Evolutionary conservation across 2,797 vertebrate genomes (phyloP).

Genomic region (Myripristis jacobus): DNA sequence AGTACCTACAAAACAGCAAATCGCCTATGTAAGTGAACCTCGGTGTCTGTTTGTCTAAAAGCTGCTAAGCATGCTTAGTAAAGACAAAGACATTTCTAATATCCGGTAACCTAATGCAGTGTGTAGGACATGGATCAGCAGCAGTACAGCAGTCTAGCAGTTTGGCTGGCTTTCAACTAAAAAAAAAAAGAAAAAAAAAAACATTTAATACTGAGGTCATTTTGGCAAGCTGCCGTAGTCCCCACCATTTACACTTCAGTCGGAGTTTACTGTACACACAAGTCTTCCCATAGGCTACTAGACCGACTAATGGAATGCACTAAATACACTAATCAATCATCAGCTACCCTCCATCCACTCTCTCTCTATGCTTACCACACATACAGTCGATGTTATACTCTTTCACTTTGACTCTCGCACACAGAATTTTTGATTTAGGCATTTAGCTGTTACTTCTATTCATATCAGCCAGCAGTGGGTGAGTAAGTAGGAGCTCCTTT

Average conservation of each 20-base stretch:
- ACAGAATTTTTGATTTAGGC: slow-evolving; percentile 28
- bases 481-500: slow-evolving; percentile 68
- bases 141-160: slow-evolving; percentile 23
- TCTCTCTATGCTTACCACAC: slow-evolving; percentile 29
- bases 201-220: slow-evolving; percentile 62
- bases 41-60: slow-evolving; percentile 51
- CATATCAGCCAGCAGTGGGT: slow-evolving; percentile 40
- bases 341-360: slow-evolving; percentile 33
- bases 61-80: slow-evolving; percentile 39
- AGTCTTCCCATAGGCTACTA: slow-evolving; percentile 66
- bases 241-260: slow-evolving; percentile 71
- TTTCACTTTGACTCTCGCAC: slow-evolving; percentile 61
- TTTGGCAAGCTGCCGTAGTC: slow-evolving; percentile 54
- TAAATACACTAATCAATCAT: slow-evolving; percentile 75
- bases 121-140: slow-evolving; percentile 55
- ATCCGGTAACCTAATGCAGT: slow-evolving; percentile 37
- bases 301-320: slow-evolving; percentile 67
- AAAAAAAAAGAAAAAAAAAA: slow-evolving; percentile 11
- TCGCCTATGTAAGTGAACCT: slow-evolving; percentile 47
- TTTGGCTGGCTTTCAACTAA: slow-evolving; percentile 58
- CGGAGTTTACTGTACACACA: slow-evolving; percentile 68
- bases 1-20: slow-evolving; percentile 44
- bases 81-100: slow-evolving; percentile 45
- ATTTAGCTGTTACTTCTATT: slow-evolving; percentile 14
- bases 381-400: slow-evolving; percentile 32